A percentile compares a stretch with the other conserved stretches of the same genome.
These are phyloP conservation scores for Ectobius pallidus DNA, from an alignment of 2,888 invertebrate genomes.

Conservation along the genomic window DNA sequence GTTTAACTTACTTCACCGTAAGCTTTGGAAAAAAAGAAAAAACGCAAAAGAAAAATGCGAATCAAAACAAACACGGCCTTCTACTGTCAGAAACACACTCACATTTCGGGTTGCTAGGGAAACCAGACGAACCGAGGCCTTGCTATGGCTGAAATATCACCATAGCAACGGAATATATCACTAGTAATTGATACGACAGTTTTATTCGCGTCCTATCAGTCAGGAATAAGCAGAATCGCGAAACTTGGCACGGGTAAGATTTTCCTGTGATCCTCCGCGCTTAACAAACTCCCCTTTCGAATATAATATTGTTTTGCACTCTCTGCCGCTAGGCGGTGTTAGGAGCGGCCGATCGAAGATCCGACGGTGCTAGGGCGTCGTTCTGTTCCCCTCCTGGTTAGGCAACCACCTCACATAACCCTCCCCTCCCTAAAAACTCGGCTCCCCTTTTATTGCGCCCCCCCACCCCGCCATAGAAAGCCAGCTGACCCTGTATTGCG, in stretches of 20 bases:
- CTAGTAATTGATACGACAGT: too few species aligned
- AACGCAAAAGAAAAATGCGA: too few species aligned
- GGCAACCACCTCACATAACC: slow-evolving; percentile 37
- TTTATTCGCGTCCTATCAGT: too few species aligned
- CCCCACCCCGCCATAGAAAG: too few species aligned
- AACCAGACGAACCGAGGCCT: background rate
- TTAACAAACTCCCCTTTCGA: slow-evolving; percentile 17
- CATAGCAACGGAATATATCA: too few species aligned
- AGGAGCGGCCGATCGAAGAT: slow-evolving; percentile 34
- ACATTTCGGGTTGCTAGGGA: too few species aligned
- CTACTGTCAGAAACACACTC: too few species aligned
- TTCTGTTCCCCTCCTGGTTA: slow-evolving; percentile 35
- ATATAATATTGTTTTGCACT: slow-evolving; percentile 22
- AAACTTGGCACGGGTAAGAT: background rate
- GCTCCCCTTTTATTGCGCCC: too few species aligned
- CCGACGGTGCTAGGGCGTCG: slow-evolving; percentile 36
- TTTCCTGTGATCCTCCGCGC: background rate
- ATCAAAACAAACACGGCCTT: too few species aligned
- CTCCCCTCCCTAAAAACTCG: slow-evolving; percentile 26
- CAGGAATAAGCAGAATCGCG: too few species aligned
- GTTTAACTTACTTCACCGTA: too few species aligned
- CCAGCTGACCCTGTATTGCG: background rate
- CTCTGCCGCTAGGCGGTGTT: slow-evolving; percentile 35
- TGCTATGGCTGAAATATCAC: background rate
- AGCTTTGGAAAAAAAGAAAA: too few species aligned